Conservation (phyloP, 2,888 invertebrate species). For the Calliphora vomitoria region DNA sequence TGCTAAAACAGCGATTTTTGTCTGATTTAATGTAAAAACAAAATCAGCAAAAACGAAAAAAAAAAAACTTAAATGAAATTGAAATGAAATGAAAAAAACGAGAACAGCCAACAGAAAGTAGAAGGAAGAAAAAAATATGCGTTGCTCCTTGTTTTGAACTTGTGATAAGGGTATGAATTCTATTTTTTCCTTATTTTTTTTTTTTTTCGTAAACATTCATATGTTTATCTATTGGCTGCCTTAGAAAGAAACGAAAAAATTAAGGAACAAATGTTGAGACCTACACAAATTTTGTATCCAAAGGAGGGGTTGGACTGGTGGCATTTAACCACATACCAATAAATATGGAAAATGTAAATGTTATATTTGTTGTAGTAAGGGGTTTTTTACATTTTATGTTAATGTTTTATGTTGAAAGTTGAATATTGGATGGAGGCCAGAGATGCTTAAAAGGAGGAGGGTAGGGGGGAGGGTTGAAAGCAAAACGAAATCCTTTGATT, state of each 20-base stretch:
- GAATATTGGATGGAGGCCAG: constrained; percentile 5
- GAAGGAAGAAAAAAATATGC: constrained; percentile 10
- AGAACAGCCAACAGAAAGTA: neutral
- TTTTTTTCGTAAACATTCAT: constrained; percentile 1
- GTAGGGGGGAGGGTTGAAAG: constrained; percentile 7
- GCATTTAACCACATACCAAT: constrained; percentile 47
- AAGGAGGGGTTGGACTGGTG: constrained; percentile 14
- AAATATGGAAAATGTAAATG: constrained; percentile 66
- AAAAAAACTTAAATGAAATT: constrained; percentile 17
- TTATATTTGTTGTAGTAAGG: constrained; percentile 33
- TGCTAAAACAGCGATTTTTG: constrained; percentile 57
- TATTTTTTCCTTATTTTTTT: too few species aligned
- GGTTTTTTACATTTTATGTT: constrained; percentile 51
- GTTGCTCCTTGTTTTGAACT: constrained; percentile 10
- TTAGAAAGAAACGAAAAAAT: constrained; percentile 5
- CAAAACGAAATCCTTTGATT: constrained; percentile 67
- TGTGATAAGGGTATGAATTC: constrained; percentile 25
- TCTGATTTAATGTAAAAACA: constrained; percentile 55
- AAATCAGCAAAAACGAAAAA: constrained; percentile 59
- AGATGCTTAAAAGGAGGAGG: neutral
- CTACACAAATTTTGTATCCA: constrained; percentile 11
- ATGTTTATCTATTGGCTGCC: constrained; percentile 47
- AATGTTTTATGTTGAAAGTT: constrained; percentile 35
- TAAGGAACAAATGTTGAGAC: constrained; percentile 9
- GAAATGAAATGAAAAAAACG: neutral